A percentile compares a stretch with the other conserved stretches of the same genome.
These are phyloP conservation scores for Chascanopsetta lugubris DNA, from an alignment of 2,113 vertebrate genomes.

Conservation along the genomic window DNA sequence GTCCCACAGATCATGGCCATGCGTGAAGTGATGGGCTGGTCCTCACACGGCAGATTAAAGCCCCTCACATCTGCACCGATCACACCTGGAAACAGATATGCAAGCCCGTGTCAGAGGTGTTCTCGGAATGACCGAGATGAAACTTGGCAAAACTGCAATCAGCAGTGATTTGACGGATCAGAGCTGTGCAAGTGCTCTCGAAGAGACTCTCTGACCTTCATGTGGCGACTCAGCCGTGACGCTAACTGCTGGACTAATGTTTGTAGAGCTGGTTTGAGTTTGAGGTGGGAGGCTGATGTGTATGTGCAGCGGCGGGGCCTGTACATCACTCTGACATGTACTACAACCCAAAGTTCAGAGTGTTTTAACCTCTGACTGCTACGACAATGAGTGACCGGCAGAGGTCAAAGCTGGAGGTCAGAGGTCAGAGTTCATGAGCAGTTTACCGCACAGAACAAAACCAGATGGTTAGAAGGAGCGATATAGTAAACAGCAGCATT, in stretches of 20 bases:
- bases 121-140: background rate
- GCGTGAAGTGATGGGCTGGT: slow-evolving; percentile 87
- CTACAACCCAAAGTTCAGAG: slow-evolving; percentile 41
- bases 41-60: slow-evolving; percentile 86
- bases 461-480: slow-evolving; percentile 55
- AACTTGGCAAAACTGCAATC: background rate
- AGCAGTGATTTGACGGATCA: background rate
- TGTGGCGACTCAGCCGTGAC: slow-evolving; percentile 31
- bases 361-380: slow-evolving; percentile 62
- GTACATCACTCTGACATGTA: slow-evolving; percentile 46
- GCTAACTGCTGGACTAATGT: slow-evolving; percentile 57
- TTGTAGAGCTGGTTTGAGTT: slow-evolving; percentile 67
- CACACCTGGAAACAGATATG: slow-evolving; percentile 80
- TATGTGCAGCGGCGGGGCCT: background rate
- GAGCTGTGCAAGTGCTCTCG: slow-evolving; percentile 26
- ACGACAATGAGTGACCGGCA: slow-evolving; percentile 56
- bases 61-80: slow-evolving; percentile 92
- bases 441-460: slow-evolving; percentile 62
- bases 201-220: slow-evolving; percentile 18
- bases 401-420: slow-evolving; percentile 44
- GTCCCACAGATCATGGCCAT: slow-evolving; percentile 96
- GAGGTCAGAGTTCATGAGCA: slow-evolving; percentile 60
- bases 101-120: background rate
- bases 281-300: slow-evolving; percentile 16
- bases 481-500: background rate